Percentiles rank a stretch among this genome's conserved stretches.
Evolutionary conservation across 2,113 vertebrate genomes (phyloP).

Genomic region (Bombycilla garrulus): DNA sequence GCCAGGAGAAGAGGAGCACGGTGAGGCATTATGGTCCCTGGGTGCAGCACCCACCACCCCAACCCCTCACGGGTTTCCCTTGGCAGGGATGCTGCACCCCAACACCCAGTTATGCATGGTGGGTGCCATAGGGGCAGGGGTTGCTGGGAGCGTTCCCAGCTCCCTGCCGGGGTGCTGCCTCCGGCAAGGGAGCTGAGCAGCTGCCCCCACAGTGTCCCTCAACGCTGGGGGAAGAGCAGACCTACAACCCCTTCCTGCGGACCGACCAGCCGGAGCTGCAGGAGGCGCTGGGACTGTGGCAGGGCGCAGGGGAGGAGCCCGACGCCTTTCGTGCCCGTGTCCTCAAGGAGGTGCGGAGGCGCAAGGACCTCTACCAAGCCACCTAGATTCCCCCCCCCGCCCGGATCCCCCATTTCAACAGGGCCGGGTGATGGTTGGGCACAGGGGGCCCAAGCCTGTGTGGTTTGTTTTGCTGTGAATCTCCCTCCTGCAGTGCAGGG

Average conservation of each 20-base stretch:
- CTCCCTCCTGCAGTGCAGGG: not conserved
- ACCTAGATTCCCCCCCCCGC: not conserved
- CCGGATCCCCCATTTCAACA: rapidly evolving
- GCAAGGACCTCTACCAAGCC: constrained; percentile 89
- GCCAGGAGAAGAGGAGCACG: constrained; percentile 86
- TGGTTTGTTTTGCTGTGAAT: constrained; percentile 34
- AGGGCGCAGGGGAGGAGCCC: constrained; percentile 73
- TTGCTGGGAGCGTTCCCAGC: not conserved
- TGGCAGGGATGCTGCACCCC: constrained; percentile 62
- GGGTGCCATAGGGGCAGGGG: not conserved
- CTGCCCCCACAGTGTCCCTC: constrained; percentile 85
- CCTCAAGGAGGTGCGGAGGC: constrained; percentile 85
- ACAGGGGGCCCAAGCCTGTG: rapidly evolving
- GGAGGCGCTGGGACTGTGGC: constrained; percentile 80
- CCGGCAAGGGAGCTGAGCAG: rapidly evolving
- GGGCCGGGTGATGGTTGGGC: rapidly evolving
- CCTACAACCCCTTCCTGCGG: constrained; percentile 94
- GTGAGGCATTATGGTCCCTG: constrained; percentile 53
- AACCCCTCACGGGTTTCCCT: constrained; percentile 72
- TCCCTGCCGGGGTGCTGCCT: not conserved
- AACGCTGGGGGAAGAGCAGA: constrained; percentile 88
- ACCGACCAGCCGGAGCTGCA: constrained; percentile 86
- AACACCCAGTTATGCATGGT: not conserved
- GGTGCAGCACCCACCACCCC: not conserved
- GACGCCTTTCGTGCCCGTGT: constrained; percentile 84